Evolutionary conservation across 2,888 invertebrate species (phyloP), one percentile per base, ranked within the genome.

Genomic region (Latrodectus hesperus): DNA sequence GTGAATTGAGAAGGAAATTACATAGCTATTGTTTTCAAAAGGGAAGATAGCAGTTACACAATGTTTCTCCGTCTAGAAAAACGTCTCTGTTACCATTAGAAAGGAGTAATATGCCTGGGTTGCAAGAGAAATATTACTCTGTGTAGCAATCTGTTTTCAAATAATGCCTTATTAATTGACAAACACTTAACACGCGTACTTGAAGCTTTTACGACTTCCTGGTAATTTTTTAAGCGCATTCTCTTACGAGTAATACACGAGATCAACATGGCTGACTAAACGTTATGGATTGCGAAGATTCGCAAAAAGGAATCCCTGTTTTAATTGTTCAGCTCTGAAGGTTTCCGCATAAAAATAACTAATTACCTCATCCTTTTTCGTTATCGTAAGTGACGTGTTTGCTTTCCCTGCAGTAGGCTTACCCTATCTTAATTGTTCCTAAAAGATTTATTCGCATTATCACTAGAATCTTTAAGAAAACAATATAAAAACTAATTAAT

Each of bases 121-220:
- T 38, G 65, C 70, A 51, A 70, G 70, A 68, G n/a, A 70, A 55
- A 70, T 38, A 53, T 53, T 49, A 38, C 22, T 55, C 16, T 16
- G 16, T 70, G 26, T 55, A 55, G 10, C 70, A 78, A 55, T 70
- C 38, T 78, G 68, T 70, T 78, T 78, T 49, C 38, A 14, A 78
- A 55, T 38, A 78, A 26, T n/a, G 70, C 55, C 70, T 60, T 64
- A 12, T 65, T 78, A 78, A 78, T 78, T 70, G 70, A 78, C 26
- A 71, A 78, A 68, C 52, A 22, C 67, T 77, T 55, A 10, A 53
- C 26, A 38, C 67, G 22, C 67, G 22, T 52, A 14, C 26, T 11
- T 74, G 26, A 55, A 26, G 74, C 53, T 78, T 78, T 78, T 78
- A 68, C 26, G 38, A 70, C 78, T 78, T 78, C 78, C 70, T 76